phyloP scores from a whole-genome alignment of 2,113 vertebrate genomes.

The Apus apus region DNA sequence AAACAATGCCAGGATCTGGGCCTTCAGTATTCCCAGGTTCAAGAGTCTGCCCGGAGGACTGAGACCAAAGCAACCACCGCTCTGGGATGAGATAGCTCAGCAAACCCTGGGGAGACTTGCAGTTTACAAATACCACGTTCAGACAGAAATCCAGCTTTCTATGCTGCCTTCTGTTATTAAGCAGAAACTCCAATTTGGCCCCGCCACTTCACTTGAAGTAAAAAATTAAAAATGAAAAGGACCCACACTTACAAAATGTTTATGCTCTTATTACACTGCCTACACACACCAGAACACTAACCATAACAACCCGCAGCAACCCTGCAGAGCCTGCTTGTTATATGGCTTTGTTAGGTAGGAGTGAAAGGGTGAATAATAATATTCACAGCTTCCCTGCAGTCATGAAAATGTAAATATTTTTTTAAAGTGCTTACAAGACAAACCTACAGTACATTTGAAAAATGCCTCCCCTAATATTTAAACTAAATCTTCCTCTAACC shows the following conservation, averaged over 20 bases:
- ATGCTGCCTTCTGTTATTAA: neutral
- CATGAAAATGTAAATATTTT: constrained; percentile 73
- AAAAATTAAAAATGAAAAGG: constrained; percentile 19
- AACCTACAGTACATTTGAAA: constrained; percentile 75
- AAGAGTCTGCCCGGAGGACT: neutral
- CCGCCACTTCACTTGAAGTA: neutral
- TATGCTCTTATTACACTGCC: constrained; percentile 58
- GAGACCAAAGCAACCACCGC: neutral
- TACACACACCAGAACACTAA: constrained; percentile 42
- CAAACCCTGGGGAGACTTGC: neutral
- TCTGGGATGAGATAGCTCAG: neutral
- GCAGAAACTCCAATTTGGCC: constrained; percentile 6
- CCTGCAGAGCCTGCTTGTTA: neutral
- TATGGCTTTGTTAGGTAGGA: neutral
- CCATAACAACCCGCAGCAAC: constrained; percentile 40
- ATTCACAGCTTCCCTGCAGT: constrained; percentile 56
- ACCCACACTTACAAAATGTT: constrained; percentile 53
- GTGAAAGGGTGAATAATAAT: constrained; percentile 42
- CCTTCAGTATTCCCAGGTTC: neutral
- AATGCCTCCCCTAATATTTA: constrained; percentile 69
- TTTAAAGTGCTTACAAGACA: constrained; percentile 72
- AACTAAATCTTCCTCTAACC: constrained; percentile 67
- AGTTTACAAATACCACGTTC: neutral
- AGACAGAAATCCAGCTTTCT: neutral
- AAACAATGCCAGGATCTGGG: neutral